These are phyloP conservation scores for Plectrocnemia conspersa DNA, from an alignment of 1,140 invertebrate species.

Conservation along the genomic window DNA sequence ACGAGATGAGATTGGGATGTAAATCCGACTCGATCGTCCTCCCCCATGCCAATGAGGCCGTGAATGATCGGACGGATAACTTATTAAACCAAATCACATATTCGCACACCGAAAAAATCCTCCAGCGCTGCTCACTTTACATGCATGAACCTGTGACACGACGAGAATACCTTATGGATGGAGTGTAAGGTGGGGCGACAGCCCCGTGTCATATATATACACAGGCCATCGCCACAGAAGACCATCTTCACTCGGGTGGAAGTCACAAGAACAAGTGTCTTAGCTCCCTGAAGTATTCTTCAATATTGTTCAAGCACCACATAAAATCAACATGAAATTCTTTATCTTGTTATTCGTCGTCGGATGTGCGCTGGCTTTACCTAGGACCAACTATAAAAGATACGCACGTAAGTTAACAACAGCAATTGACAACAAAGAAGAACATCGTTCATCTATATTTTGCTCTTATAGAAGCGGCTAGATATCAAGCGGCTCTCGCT, in stretches of 20 bases:
- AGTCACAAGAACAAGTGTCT: constrained; percentile 29
- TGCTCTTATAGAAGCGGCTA: constrained; percentile 9
- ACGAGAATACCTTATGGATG: constrained; percentile 29
- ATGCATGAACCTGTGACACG: constrained; percentile 31
- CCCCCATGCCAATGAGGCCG: constrained; percentile 25
- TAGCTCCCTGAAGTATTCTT: constrained; percentile 31
- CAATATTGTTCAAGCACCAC: constrained; percentile 15
- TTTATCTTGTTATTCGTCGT: constrained; percentile 27
- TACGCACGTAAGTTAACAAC: constrained; percentile 19
- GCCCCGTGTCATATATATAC: constrained; percentile 30
- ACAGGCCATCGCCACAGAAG: background rate
- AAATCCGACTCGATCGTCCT: constrained; percentile 17
- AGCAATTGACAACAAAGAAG: background rate
- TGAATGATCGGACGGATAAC: constrained; percentile 27
- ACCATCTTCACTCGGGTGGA: constrained; percentile 34
- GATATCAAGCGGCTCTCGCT: constrained; percentile 15
- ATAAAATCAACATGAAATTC: constrained; percentile 22
- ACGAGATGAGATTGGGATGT: no score
- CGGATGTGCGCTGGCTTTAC: constrained; percentile 29
- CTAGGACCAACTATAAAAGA: constrained; percentile 19
- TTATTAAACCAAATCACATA: constrained; percentile 36
- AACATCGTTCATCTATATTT: background rate
- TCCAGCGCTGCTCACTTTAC: constrained; percentile 31
- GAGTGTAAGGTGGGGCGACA: constrained; percentile 11
- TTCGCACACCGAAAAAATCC: constrained; percentile 35